phyloP scores from a whole-genome alignment of 2,797 vertebrate species.

The Phoebastria nigripes region DNA sequence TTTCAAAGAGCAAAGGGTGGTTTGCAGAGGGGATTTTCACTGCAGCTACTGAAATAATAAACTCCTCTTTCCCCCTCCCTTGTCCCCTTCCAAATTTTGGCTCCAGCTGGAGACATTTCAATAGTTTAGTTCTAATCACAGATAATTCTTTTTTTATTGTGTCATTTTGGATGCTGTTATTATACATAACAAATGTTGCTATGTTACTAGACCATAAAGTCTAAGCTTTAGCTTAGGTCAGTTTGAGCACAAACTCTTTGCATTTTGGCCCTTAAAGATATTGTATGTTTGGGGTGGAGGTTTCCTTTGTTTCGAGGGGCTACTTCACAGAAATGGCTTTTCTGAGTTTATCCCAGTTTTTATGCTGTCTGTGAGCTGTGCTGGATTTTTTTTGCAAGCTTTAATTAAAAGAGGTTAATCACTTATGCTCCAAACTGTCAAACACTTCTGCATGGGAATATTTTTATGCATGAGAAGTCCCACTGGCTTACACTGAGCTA shows the following conservation, averaged over 20 bases:
- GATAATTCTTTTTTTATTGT: slow-evolving; percentile 78
- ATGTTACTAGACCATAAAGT: slow-evolving; percentile 49
- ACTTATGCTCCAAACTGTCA: background rate
- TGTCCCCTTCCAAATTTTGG: slow-evolving; percentile 51
- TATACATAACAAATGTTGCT: slow-evolving; percentile 70
- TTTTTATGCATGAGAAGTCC: background rate
- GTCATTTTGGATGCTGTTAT: slow-evolving; percentile 70
- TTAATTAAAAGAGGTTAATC: slow-evolving; percentile 43
- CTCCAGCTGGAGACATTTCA: slow-evolving; percentile 65
- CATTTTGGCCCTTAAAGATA: background rate
- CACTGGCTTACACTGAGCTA: background rate
- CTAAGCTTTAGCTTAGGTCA: slow-evolving; percentile 2
- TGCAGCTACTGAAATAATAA: slow-evolving; percentile 84
- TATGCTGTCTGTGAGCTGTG: background rate
- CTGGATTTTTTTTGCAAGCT: background rate
- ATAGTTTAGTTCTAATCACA: slow-evolving; percentile 70
- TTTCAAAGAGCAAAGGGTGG: slow-evolving; percentile 64
- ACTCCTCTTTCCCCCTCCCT: slow-evolving; percentile 47
- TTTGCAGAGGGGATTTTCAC: slow-evolving; percentile 70
- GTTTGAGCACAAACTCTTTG: background rate
- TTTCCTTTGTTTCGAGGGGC: background rate
- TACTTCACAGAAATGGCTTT: background rate
- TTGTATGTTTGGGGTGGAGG: background rate
- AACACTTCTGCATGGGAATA: background rate
- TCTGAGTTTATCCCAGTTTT: background rate